Evolutionary conservation across 2,113 vertebrate species (phyloP).

Genomic region (Trichechus manatus): DNA sequence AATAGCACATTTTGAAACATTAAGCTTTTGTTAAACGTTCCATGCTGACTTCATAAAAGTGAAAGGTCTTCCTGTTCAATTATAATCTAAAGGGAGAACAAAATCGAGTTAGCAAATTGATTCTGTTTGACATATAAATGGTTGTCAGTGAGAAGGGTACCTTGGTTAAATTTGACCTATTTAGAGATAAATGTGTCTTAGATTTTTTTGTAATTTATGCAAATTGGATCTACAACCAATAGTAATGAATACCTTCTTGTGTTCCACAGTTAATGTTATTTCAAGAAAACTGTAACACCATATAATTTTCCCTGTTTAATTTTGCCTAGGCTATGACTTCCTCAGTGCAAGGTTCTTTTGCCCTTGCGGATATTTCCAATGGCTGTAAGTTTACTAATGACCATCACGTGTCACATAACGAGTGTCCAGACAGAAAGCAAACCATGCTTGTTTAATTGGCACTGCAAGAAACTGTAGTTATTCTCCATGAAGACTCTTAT

Average conservation of each 20-base stretch:
- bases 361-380: background rate
- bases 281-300: background rate
- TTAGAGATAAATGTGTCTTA: background rate
- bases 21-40: constrained; percentile 57
- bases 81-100: background rate
- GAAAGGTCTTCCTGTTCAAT: background rate
- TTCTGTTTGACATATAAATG: background rate
- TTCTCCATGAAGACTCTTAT: background rate
- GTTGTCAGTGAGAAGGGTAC: background rate
- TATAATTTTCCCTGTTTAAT: background rate
- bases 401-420: fast-evolving
- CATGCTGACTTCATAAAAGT: background rate
- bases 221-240: background rate
- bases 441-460: background rate
- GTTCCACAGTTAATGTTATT: constrained; percentile 24
- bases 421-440: background rate
- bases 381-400: background rate
- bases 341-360: background rate
- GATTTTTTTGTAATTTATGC: background rate
- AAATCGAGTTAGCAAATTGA: background rate
- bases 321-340: fast-evolving
- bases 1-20: constrained; percentile 29
- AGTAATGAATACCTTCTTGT: background rate
- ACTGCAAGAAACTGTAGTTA: background rate
- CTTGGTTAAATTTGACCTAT: background rate